A percentile compares a stretch with the other conserved stretches of the same genome.
phyloP scores from a whole-genome alignment of 2,113 vertebrate species.

The Aldabrachelys gigantea region DNA sequence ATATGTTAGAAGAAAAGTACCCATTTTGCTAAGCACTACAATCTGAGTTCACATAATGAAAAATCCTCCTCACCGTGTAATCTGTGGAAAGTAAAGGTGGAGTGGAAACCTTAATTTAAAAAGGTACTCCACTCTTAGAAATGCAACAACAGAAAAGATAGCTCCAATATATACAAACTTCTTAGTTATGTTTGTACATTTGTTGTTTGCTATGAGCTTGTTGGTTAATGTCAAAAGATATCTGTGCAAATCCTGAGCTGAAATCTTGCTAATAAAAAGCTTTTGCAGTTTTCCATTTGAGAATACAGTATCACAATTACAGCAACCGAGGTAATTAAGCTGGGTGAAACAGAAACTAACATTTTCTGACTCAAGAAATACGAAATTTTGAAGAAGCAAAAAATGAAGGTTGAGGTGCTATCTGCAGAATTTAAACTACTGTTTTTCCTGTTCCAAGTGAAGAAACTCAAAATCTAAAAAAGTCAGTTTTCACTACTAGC shows the following conservation, averaged over 20 bases:
- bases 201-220: neutral
- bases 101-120: neutral
- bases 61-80: neutral
- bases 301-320: neutral
- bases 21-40: fast-evolving
- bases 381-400: neutral
- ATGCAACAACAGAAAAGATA: neutral
- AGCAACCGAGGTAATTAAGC: neutral
- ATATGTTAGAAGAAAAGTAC: neutral
- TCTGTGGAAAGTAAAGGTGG: neutral
- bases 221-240: neutral
- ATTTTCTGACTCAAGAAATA: neutral
- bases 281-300: neutral
- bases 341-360: neutral
- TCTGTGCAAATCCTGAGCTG: neutral
- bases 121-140: too few species aligned
- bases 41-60: neutral
- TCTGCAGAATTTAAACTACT: neutral
- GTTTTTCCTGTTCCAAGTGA: neutral
- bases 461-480: neutral
- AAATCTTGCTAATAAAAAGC: neutral
- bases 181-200: neutral
- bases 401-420: neutral
- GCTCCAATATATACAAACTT: neutral
- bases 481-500: neutral